Evolutionary conservation across 2,113 vertebrate genomes (phyloP).

Genomic region (Puntigrus tetrazona): DNA sequence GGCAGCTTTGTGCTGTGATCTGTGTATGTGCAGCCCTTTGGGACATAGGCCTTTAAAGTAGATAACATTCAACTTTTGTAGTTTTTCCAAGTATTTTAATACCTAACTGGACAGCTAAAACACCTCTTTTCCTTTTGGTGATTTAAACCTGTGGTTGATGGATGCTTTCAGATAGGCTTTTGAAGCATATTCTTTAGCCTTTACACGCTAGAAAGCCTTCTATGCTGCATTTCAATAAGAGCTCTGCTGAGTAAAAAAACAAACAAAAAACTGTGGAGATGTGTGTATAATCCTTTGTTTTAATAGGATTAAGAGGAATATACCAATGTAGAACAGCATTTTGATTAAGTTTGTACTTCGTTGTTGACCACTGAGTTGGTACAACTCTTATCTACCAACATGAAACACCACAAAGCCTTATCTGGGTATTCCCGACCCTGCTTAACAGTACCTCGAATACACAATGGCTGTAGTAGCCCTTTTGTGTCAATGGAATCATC

Average conservation of each 20-base stretch:
- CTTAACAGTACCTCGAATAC: slow-evolving; percentile 67
- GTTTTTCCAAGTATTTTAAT: slow-evolving; percentile 49
- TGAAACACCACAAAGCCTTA: slow-evolving; percentile 80
- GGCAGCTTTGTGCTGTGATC: slow-evolving; percentile 51
- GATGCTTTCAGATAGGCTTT: slow-evolving; percentile 55
- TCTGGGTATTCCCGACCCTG: slow-evolving; percentile 67
- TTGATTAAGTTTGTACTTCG: slow-evolving; percentile 57
- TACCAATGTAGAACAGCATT: slow-evolving; percentile 52
- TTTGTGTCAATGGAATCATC: slow-evolving; percentile 49
- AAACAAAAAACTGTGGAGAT: neutral
- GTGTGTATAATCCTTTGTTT: slow-evolving; percentile 7
- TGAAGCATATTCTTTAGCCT: slow-evolving; percentile 57
- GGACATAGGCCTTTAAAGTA: slow-evolving; percentile 49
- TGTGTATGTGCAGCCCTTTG: slow-evolving; percentile 19
- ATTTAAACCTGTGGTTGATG: slow-evolving; percentile 61
- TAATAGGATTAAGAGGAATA: neutral
- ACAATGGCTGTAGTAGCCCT: slow-evolving; percentile 36
- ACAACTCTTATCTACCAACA: slow-evolving; percentile 47
- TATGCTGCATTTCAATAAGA: slow-evolving; percentile 65
- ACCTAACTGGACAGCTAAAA: slow-evolving; percentile 49
- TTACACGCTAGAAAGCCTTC: slow-evolving; percentile 63
- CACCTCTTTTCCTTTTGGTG: slow-evolving; percentile 36
- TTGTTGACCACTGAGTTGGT: slow-evolving; percentile 53
- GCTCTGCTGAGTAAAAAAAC: slow-evolving; percentile 23
- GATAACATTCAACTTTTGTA: slow-evolving; percentile 45